Evolutionary conservation across 2,797 vertebrate species (phyloP).

Genomic region (Crax fasciolata): DNA sequence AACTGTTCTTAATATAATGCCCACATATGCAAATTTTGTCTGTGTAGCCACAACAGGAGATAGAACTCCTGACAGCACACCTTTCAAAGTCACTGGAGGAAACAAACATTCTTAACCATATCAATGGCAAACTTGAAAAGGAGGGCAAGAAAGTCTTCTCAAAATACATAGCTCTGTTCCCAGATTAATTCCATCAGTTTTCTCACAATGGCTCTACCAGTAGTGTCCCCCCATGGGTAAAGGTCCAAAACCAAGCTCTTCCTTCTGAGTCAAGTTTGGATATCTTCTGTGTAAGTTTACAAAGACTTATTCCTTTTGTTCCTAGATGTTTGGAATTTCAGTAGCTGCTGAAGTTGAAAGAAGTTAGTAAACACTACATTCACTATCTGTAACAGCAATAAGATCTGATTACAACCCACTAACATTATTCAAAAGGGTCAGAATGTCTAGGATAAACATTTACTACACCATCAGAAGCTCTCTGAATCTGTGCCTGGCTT

Average conservation of each 20-base stretch:
- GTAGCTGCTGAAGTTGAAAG: background rate
- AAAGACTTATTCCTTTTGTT: background rate
- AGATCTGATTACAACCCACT: background rate
- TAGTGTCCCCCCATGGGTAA: background rate
- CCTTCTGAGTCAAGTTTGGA: background rate
- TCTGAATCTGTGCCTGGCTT: background rate
- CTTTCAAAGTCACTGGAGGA: background rate
- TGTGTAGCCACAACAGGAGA: background rate
- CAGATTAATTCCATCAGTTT: background rate
- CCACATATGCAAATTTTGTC: background rate
- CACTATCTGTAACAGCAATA: background rate
- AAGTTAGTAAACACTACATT: background rate
- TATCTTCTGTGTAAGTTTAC: background rate
- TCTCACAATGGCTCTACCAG: background rate
- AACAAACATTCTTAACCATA: background rate
- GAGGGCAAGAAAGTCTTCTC: background rate
- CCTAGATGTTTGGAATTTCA: background rate
- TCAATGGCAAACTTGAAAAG: background rate
- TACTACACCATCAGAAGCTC: background rate
- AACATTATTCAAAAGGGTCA: background rate
- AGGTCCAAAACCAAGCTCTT: background rate
- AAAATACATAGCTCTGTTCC: background rate
- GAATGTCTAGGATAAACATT: background rate
- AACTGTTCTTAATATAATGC: background rate
- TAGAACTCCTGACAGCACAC: background rate